Base-by-base conservation (phyloP, 2,888 invertebrate genomes). In the Chymomyza procnemis region DNA sequence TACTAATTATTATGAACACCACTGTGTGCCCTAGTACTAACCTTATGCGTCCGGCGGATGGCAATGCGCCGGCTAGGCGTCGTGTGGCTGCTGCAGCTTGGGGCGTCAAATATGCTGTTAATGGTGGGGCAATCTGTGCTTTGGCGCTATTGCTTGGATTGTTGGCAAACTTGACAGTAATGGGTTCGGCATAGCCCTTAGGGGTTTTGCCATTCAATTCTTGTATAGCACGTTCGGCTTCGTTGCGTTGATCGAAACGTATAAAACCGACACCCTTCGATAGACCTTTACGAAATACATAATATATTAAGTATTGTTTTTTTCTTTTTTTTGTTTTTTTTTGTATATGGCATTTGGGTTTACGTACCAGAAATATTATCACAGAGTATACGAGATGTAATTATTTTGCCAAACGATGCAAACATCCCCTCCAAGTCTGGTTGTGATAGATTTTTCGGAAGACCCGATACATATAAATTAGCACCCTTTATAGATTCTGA, bases 401-500 rank as follows among this genome's bases (percentile, higher is more conserved):
- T 99, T 88, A 99, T 98, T 88, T 97, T 94, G 88, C 98, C 98
- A 92, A 95, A 98, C 73, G 98, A 96, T 91, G 96, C 95, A 93
- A 99, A 99, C 87, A 99, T 93, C 84, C 95, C 94, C 93, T 98
- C 98, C 90, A 99, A 93, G 92, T 99, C 98, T 90, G 95, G 94
- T 92, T 98, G 97, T 74, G 97, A 96, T 97, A 98, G 97, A 89
- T 97, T 97, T 92, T 99, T 99, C 79, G 98, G 98, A 90, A 99
- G 93, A 88, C 98, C 98, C 90, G 97, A 97, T 80, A 99, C 98
- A 93, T 99, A 99, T 77, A 99, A 93, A 92, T 99, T 99, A 88
- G 98, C 98, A 89, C 98, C 98, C 92, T 99, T 99, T 92, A 99
- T 99, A 88, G 97, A 97, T 93, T 99, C 98, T 92, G 97, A 97